Evolutionary conservation across 2,888 invertebrate species (phyloP), one percentile per base, ranked within the genome.

Genomic region (Uropetala carovei): DNA sequence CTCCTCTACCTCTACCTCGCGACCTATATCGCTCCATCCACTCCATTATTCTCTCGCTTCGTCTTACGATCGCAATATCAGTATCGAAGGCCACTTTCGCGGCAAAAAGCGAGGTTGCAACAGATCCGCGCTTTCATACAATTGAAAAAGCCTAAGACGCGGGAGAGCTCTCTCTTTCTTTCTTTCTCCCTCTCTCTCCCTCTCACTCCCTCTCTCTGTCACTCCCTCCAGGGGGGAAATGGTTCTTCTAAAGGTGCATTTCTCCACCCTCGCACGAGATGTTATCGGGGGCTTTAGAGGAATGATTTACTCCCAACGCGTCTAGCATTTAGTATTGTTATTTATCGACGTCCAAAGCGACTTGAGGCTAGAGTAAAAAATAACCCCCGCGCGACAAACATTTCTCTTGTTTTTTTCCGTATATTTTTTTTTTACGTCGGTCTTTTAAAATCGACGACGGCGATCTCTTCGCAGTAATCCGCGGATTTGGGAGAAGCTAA

Each of bases 61-160:
- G 68, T n/a, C 18, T 68, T n/a, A 68, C 68, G 68, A 68, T 68
- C 68, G 64, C 64, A 64, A 64, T 64, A 64, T 64, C 14, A 22
- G 68, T 22, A 22, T 7, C n/a, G 68, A 22, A n/a, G 68, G 68
- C 43, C 43, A 43, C 43, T 43, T 43, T 43, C 43, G 43, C n/a
- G 68, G 68, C 68, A 68, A 68, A 68, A n/a, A 68, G 68, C 68
- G 68, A 2, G 68, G 68, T 68, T 68, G 68, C 68, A 68, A 68
- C 68, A 68, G 68, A 68, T 68, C 16, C n/a, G 68, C n/a, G 68
- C 68, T 68, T 68, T 68, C 68, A 22, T 68, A 22, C 68, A 68
- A 43, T 68, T 68, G 68, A 22, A 68, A 68, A 68, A n/a, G 68
- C 68, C 68, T n/a, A 18, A 18, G 68, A 9, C n/a, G 22, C 68